Evolutionary conservation across 2,888 invertebrate species (phyloP).

Genomic region (Isotomurus palustris): DNA sequence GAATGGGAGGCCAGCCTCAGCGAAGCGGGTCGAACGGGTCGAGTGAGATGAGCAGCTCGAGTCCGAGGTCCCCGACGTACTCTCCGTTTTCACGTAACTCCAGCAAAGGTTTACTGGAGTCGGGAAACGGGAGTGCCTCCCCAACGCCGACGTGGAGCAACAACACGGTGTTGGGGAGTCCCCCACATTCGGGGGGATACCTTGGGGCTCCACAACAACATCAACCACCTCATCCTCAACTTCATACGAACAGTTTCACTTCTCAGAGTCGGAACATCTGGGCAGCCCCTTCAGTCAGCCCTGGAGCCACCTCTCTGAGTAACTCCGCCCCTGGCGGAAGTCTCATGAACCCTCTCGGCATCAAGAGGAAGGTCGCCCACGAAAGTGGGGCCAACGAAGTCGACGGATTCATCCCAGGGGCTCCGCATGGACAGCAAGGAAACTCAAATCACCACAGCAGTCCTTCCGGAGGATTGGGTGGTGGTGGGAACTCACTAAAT

Average conservation of each 20-base stretch:
- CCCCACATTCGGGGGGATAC: conserved; percentile 42
- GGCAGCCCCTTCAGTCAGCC: conserved; percentile 46
- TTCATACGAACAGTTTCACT: conserved; percentile 37
- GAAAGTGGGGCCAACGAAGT: conserved; percentile 54
- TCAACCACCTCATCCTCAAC: conserved; percentile 45
- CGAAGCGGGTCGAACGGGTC: conserved; percentile 45
- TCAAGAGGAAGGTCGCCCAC: conserved; percentile 51
- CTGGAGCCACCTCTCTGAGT: conserved; percentile 40
- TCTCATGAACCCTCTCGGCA: conserved; percentile 49
- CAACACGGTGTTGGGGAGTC: conserved; percentile 46
- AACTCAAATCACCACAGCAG: conserved; percentile 16
- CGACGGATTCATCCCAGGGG: conserved; percentile 30
- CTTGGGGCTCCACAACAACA: conserved; percentile 37
- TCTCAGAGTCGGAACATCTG: conserved; percentile 43
- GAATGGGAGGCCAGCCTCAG: conserved; percentile 34
- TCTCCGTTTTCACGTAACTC: conserved; percentile 44
- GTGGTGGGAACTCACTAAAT: not conserved
- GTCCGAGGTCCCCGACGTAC: conserved; percentile 41
- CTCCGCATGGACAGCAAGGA: conserved; percentile 12
- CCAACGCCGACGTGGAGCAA: conserved; percentile 45
- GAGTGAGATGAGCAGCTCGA: conserved; percentile 45
- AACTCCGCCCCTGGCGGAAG: conserved; percentile 13
- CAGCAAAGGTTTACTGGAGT: conserved; percentile 44
- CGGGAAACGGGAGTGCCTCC: conserved; percentile 47
- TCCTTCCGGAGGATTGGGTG: conserved; percentile 3